Percentiles rank a stretch among this genome's conserved stretches.
phyloP scores from a whole-genome alignment of 53 echinoderm and acorn worm species.

The Crossaster papposus region DNA sequence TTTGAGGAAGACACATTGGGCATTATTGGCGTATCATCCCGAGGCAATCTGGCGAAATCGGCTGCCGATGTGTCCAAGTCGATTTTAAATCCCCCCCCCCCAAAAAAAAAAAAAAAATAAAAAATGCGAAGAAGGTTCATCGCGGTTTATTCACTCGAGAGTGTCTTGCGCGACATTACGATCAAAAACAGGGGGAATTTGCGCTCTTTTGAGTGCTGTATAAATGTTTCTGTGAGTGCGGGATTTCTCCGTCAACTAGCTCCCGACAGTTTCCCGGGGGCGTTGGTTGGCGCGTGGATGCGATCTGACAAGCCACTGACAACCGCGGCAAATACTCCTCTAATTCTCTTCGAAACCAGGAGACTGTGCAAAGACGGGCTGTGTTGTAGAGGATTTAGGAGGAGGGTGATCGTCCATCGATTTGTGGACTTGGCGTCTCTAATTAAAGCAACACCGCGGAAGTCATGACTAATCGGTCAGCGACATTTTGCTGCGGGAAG shows the following conservation, averaged over 20 bases:
- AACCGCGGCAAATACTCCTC: background rate
- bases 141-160: background rate
- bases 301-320: slow-evolving; percentile 4
- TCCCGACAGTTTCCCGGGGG: slow-evolving; percentile 6
- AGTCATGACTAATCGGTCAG: background rate
- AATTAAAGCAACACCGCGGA: background rate
- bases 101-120: too few relatives aligned
- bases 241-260: background rate
- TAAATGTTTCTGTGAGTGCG: background rate
- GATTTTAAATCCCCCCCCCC: too few relatives aligned
- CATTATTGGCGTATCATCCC: background rate
- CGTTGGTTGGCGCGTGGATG: background rate
- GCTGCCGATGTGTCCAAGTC: background rate
- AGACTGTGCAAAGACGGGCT: background rate
- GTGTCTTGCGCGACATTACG: background rate
- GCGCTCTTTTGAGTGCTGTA: slow-evolving; percentile 1
- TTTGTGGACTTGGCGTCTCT: background rate
- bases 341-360: background rate
- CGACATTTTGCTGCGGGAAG: background rate
- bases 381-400: background rate
- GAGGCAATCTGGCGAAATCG: background rate
- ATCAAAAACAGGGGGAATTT: background rate
- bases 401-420: background rate
- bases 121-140: background rate
- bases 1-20: background rate